Evolutionary conservation across 2,888 invertebrate genomes (phyloP).

Genomic region (Sthenelais limicola): DNA sequence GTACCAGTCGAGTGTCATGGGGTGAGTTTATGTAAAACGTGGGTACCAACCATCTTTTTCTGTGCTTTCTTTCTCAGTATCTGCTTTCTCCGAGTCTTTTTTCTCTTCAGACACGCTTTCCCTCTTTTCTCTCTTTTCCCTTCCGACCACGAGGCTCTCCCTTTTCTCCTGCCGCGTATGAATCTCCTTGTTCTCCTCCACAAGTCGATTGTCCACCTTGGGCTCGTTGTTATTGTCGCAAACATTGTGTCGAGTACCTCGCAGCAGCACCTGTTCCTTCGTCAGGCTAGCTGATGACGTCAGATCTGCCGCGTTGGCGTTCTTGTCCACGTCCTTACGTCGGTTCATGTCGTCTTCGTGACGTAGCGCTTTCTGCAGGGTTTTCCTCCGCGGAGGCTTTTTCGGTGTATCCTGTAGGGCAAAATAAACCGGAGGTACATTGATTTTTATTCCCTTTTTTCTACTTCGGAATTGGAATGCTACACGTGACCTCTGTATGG

Average conservation of each 20-base stretch:
- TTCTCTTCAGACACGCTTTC: constrained; percentile 23
- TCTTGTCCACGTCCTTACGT: constrained; percentile 7
- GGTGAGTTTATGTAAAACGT: too few relatives aligned
- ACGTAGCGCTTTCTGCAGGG: constrained; percentile 17
- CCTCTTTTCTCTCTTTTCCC: constrained; percentile 19
- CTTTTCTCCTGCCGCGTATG: neutral
- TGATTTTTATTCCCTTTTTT: too few relatives aligned
- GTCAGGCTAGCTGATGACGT: too few relatives aligned
- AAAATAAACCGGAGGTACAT: too few relatives aligned
- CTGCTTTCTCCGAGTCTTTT: constrained; percentile 27
- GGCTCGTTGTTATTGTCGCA: constrained; percentile 26
- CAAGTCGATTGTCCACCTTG: constrained; percentile 30
- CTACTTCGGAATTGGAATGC: too few relatives aligned
- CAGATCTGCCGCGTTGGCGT: neutral
- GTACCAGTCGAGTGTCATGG: too few relatives aligned
- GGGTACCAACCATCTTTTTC: neutral
- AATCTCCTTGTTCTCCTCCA: constrained; percentile 27
- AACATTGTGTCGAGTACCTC: neutral
- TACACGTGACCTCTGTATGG: too few relatives aligned
- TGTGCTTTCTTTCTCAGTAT: constrained; percentile 7
- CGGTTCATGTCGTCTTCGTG: constrained; percentile 17
- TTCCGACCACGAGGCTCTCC: constrained; percentile 1
- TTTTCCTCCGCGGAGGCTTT: constrained; percentile 51
- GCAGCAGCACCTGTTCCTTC: neutral
- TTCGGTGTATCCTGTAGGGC: constrained; percentile 49